A percentile compares a stretch with the other conserved stretches of the same genome.
phyloP scores from a whole-genome alignment of 2,888 invertebrate genomes.

The Eristalis pertinax region DNA sequence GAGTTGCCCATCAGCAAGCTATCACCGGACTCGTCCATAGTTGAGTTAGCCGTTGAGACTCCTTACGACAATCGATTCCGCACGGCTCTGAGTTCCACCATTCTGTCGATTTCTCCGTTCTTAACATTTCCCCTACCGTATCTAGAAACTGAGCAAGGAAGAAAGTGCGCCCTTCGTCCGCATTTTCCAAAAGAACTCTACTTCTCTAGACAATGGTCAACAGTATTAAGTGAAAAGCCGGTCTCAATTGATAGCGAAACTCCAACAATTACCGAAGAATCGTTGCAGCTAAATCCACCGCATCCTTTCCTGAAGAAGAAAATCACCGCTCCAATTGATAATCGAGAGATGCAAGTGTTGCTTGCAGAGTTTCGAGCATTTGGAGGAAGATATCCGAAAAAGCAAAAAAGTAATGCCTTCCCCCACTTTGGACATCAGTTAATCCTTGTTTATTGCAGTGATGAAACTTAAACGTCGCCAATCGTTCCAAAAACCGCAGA shows the following conservation, averaged over 20 bases:
- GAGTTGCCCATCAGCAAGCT: slow-evolving; percentile 79
- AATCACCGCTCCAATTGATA: slow-evolving; percentile 86
- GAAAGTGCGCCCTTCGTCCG: slow-evolving; percentile 87
- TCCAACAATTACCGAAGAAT: slow-evolving; percentile 71
- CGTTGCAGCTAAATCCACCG: slow-evolving; percentile 82
- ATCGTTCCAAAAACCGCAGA: slow-evolving; percentile 77
- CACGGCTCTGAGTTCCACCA: slow-evolving; percentile 87
- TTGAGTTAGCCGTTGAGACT: slow-evolving; percentile 82
- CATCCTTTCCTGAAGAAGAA: slow-evolving; percentile 90
- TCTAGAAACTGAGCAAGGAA: slow-evolving; percentile 91
- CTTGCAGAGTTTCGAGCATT: slow-evolving; percentile 93
- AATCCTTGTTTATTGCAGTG: slow-evolving; percentile 73
- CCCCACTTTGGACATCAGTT: not conserved
- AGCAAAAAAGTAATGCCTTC: slow-evolving; percentile 76
- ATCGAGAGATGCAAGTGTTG: slow-evolving; percentile 86
- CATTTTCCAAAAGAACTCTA: slow-evolving; percentile 89
- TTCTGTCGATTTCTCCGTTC: slow-evolving; percentile 93
- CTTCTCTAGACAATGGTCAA: slow-evolving; percentile 85
- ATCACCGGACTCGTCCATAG: slow-evolving; percentile 79
- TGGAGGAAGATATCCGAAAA: slow-evolving; percentile 86
- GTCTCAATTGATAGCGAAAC: slow-evolving; percentile 73
- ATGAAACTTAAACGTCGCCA: slow-evolving; percentile 76
- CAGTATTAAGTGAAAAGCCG: slow-evolving; percentile 74
- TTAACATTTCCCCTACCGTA: slow-evolving; percentile 92
- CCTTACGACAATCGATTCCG: slow-evolving; percentile 87